Conservation (phyloP, 2,797 vertebrate genomes). For the Halcyon smyrnensis region DNA sequence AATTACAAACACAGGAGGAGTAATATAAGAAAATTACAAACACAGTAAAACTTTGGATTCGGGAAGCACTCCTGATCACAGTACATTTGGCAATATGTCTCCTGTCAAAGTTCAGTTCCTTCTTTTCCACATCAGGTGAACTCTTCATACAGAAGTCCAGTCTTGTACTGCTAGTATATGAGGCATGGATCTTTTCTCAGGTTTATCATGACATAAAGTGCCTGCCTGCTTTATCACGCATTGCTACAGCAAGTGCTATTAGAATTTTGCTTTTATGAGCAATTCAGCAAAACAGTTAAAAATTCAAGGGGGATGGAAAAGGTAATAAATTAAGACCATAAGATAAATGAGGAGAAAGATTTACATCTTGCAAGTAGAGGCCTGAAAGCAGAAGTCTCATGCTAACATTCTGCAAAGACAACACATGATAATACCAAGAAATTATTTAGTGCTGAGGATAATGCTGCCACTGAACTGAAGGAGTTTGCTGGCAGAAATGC, state of each 20-base stretch:
- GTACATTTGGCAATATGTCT: neutral
- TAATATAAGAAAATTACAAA: neutral
- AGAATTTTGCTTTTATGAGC: neutral
- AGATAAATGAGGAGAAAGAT: neutral
- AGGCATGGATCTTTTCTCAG: neutral
- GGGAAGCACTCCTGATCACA: neutral
- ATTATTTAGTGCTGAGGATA: conserved; percentile 64
- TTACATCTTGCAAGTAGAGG: conserved; percentile 5
- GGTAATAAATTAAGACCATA: neutral
- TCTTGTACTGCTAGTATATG: neutral
- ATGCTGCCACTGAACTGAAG: conserved; percentile 28
- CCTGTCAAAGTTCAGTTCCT: neutral
- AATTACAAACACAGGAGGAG: neutral
- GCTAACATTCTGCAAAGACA: conserved; percentile 34
- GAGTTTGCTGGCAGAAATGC: conserved; percentile 54
- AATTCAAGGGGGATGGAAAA: neutral
- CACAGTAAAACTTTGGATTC: neutral
- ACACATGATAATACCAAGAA: conserved; percentile 49
- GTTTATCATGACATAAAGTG: neutral
- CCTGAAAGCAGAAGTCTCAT: conserved; percentile 19
- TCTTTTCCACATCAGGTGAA: neutral
- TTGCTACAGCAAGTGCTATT: neutral
- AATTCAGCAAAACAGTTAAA: neutral
- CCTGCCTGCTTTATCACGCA: neutral
- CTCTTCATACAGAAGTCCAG: neutral